phyloP scores from a whole-genome alignment of 2,888 invertebrate genomes.

The Anthoptus insignis region DNA sequence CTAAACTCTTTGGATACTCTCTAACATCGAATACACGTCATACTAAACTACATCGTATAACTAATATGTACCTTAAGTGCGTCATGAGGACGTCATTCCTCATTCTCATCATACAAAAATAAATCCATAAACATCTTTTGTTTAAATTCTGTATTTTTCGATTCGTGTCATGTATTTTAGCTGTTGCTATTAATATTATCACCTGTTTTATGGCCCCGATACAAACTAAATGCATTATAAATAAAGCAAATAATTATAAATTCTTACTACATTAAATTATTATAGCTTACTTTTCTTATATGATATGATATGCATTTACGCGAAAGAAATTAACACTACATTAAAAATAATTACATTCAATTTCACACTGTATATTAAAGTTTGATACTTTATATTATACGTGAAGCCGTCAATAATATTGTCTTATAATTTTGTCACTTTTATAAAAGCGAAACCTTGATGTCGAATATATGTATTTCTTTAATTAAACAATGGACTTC shows the following conservation, averaged over 20 bases:
- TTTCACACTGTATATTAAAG: no score
- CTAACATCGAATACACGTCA: slow-evolving; percentile 3
- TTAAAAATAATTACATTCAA: no score
- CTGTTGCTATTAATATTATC: slow-evolving; percentile 52
- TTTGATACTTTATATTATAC: neutral
- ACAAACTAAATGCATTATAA: slow-evolving; percentile 58
- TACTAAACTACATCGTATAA: slow-evolving; percentile 13
- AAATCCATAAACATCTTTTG: slow-evolving; percentile 14
- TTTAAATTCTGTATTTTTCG: slow-evolving; percentile 4
- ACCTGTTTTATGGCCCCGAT: slow-evolving; percentile 69
- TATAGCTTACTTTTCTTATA: slow-evolving; percentile 51
- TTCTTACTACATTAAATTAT: slow-evolving; percentile 40
- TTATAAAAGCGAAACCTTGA: no score
- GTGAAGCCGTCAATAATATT: no score
- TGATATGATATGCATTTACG: slow-evolving; percentile 63
- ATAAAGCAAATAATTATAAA: slow-evolving; percentile 43
- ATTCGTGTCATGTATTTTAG: neutral
- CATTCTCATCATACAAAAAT: slow-evolving; percentile 26
- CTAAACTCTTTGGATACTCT: slow-evolving; percentile 8
- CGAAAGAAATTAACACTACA: slow-evolving; percentile 29
- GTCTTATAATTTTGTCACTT: no score
- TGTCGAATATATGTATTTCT: no score
- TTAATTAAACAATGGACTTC: no score
- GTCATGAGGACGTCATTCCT: slow-evolving; percentile 29
- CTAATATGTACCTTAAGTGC: slow-evolving; percentile 33